Base-by-base conservation (phyloP, 2,113 vertebrate genomes). In the Cercocebus atys region DNA sequence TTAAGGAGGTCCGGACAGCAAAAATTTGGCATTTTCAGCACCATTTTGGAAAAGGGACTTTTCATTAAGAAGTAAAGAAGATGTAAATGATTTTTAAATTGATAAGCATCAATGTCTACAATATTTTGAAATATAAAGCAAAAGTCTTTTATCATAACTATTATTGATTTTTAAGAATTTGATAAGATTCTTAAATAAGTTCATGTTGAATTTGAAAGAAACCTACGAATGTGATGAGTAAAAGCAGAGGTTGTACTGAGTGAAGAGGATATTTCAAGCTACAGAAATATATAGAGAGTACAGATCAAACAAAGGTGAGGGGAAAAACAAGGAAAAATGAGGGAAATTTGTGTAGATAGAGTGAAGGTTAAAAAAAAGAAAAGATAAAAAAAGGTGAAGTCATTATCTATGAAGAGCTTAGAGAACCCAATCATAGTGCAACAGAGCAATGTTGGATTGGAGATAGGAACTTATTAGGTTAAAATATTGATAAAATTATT, bases 401-500 rank as follows among this genome's bases (percentile, higher is more conserved):
- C 5, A 50, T 20, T 43, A 13, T 18, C 23, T 68, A 11, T 50
- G 22, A 92, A 75, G 14, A 22, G 4, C 13, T 83, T 66, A 45
- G 14, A 61, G 20, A 87, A 92, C 18, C 4, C 12, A 91, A 64
- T 93, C 13, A 57, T 7, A 12, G n/a, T 17, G 68, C 1, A 81
- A 86, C 38, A 86, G 68, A 95, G 3, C 14, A 79, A n/a, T 68
- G n/a, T 22, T 55, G 3, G 35, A 75, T 73, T 76, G 72, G 38
- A 55, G 57, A 68, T 50, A 64, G 40, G 17, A 61, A 82, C 40
- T 11, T 1, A 2, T 16, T 55, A 61, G 27, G 17, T 79, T 89
- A 79, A 95, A 96, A 90, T 85, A 75, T 38, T 83, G 12, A 9
- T 88, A 76, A 92, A 87, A 90, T 57, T n/a, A 32, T 82, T 59